phyloP scores from a whole-genome alignment of 2,888 invertebrate genomes.

The Sceliomorpha sp. region DNA sequence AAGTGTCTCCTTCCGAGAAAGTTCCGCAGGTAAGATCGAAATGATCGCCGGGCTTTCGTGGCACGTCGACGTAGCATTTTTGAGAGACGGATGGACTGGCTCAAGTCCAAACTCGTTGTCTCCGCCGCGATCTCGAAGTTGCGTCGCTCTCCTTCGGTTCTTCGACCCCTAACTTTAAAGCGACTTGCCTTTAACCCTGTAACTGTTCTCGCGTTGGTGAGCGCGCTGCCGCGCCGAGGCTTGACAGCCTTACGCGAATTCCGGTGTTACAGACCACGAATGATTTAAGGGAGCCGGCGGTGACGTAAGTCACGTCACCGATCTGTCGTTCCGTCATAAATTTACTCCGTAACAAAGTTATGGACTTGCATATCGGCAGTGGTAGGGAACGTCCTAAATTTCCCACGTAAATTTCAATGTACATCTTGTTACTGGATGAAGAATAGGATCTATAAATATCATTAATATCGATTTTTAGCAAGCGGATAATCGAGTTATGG shows the following conservation, averaged over 20 bases:
- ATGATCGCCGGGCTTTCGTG: slow-evolving; percentile 36
- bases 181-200: slow-evolving; percentile 41
- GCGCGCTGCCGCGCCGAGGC: slow-evolving; percentile 9
- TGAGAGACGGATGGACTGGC: slow-evolving; percentile 48
- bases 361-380: neutral
- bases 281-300: slow-evolving; percentile 6
- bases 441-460: too few relatives aligned
- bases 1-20: too few relatives aligned
- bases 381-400: neutral
- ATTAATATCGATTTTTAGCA: too few relatives aligned
- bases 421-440: too few relatives aligned
- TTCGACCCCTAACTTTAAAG: slow-evolving; percentile 38
- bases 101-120: slow-evolving; percentile 48
- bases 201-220: slow-evolving; percentile 16
- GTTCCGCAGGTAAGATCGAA: slow-evolving; percentile 18
- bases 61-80: slow-evolving; percentile 44
- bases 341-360: slow-evolving; percentile 10
- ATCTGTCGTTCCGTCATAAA: slow-evolving; percentile 18
- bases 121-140: slow-evolving; percentile 36
- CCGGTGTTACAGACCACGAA: neutral
- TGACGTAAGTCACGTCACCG: neutral
- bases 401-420: too few relatives aligned
- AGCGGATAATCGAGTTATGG: too few relatives aligned
- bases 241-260: slow-evolving; percentile 14
- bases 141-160: slow-evolving; percentile 33